Evolutionary conservation across 2,888 invertebrate species (phyloP).

Genomic region (Zygogramma bicolorata): DNA sequence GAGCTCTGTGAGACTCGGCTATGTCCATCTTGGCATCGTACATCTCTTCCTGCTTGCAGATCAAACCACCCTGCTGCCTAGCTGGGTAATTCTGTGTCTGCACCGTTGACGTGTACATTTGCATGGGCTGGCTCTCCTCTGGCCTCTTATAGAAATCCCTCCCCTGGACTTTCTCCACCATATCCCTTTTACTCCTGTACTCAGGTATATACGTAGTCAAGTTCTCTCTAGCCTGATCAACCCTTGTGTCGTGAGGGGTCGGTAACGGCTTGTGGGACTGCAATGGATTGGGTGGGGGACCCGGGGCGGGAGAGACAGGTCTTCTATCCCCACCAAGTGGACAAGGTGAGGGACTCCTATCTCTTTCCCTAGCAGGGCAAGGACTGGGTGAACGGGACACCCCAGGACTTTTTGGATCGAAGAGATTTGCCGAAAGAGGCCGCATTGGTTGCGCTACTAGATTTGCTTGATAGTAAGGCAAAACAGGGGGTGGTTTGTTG

Average conservation of each 20-base stretch:
- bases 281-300: constrained; percentile 77
- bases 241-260: constrained; percentile 51
- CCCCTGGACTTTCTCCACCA: constrained; percentile 52
- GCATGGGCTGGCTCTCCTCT: constrained; percentile 23
- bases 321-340: constrained; percentile 63
- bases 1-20: constrained; percentile 37
- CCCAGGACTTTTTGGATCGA: constrained; percentile 73
- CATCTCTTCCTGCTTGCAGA: constrained; percentile 5
- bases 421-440: constrained; percentile 72
- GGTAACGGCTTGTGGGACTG: constrained; percentile 62
- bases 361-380: constrained; percentile 64
- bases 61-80: constrained; percentile 9
- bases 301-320: constrained; percentile 78
- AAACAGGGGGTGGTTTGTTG: constrained; percentile 80
- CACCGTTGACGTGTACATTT: constrained; percentile 47
- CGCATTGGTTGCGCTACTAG: constrained; percentile 77
- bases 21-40: constrained; percentile 36
- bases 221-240: constrained; percentile 58
- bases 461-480: constrained; percentile 85
- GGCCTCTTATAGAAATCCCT: constrained; percentile 29
- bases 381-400: constrained; percentile 76
- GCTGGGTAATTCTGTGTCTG: constrained; percentile 40
- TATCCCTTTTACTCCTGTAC: constrained; percentile 54
- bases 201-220: constrained; percentile 59
- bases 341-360: constrained; percentile 61